Conservation (phyloP, 2,888 invertebrate genomes). For the Eristalis arbustorum region DNA sequence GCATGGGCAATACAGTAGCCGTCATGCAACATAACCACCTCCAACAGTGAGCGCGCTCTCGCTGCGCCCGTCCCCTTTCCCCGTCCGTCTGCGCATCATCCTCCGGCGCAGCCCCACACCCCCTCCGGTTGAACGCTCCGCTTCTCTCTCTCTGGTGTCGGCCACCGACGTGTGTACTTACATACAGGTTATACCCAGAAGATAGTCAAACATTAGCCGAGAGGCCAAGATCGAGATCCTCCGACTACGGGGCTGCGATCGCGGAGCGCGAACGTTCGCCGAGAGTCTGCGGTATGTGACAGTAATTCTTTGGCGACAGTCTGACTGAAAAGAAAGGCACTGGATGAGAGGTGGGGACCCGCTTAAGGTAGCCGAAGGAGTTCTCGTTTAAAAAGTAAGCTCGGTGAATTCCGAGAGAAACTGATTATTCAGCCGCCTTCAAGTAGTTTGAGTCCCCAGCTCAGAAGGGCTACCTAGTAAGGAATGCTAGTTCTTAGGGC, state of each 20-base stretch:
- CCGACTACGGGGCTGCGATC: conserved; percentile 18
- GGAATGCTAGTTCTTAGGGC: too few species aligned
- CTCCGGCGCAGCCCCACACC: neutral
- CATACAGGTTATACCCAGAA: conserved; percentile 57
- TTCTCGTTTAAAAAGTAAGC: too few species aligned
- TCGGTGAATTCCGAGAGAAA: too few species aligned
- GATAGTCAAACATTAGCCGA: conserved; percentile 61
- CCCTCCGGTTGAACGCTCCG: neutral
- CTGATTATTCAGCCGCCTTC: too few species aligned
- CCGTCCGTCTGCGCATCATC: neutral
- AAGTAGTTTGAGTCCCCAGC: too few species aligned
- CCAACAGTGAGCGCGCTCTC: conserved; percentile 2
- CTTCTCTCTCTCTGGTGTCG: neutral
- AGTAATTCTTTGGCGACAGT: conserved; percentile 49
- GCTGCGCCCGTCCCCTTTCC: neutral
- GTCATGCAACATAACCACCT: conserved; percentile 66
- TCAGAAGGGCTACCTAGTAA: too few species aligned
- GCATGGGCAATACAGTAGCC: conserved; percentile 68
- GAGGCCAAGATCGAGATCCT: conserved; percentile 64
- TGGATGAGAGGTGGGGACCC: too few species aligned
- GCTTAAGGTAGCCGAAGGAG: too few species aligned
- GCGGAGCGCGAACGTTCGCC: conserved; percentile 31
- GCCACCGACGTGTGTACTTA: conserved; percentile 36
- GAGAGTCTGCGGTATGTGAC: conserved; percentile 47
- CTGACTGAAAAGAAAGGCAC: conserved; percentile 13